A percentile compares a stretch with the other conserved stretches of the same genome.
Conservation (phyloP, 2,888 invertebrate species). For the Lordiphosa andalusiaca region DNA sequence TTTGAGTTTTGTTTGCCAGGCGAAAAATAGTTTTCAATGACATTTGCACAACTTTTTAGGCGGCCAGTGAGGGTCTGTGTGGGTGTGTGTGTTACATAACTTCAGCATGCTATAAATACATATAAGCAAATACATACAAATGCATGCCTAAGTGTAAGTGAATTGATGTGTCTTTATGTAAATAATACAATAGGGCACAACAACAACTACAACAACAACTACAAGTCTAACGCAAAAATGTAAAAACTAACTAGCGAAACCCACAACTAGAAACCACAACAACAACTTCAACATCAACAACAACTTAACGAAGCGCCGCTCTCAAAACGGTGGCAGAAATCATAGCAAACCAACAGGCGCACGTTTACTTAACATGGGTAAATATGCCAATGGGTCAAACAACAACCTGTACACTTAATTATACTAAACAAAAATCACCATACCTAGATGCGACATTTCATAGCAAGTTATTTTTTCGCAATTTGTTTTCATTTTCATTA, state of each 20-base stretch:
- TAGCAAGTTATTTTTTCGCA: not conserved
- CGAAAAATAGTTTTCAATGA: slow-evolving; percentile 52
- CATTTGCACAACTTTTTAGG: slow-evolving; percentile 32
- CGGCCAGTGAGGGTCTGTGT: slow-evolving; percentile 11
- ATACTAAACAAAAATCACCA: slow-evolving; percentile 12
- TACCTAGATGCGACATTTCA: slow-evolving; percentile 6
- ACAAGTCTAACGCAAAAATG: slow-evolving; percentile 50
- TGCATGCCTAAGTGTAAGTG: slow-evolving; percentile 38
- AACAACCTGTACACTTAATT: slow-evolving; percentile 8
- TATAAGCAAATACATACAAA: slow-evolving; percentile 14
- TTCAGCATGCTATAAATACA: slow-evolving; percentile 36
- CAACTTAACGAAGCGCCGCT: slow-evolving; percentile 46
- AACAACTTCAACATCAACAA: slow-evolving; percentile 18
- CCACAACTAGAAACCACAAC: slow-evolving; percentile 25
- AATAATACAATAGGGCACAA: slow-evolving; percentile 61
- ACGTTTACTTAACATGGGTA: slow-evolving; percentile 74
- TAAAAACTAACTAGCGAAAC: slow-evolving; percentile 44
- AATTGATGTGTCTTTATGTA: slow-evolving; percentile 45
- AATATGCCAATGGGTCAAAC: slow-evolving; percentile 50
- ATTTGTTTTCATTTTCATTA: too few species aligned
- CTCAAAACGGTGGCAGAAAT: slow-evolving; percentile 38
- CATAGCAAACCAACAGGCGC: slow-evolving; percentile 63
- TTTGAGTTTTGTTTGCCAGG: slow-evolving; percentile 24
- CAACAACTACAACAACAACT: slow-evolving; percentile 36
- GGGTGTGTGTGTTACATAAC: slow-evolving; percentile 47